These are phyloP conservation scores for Mormyrus iriodes DNA, from an alignment of 2,113 vertebrate genomes.

Conservation along the genomic window DNA sequence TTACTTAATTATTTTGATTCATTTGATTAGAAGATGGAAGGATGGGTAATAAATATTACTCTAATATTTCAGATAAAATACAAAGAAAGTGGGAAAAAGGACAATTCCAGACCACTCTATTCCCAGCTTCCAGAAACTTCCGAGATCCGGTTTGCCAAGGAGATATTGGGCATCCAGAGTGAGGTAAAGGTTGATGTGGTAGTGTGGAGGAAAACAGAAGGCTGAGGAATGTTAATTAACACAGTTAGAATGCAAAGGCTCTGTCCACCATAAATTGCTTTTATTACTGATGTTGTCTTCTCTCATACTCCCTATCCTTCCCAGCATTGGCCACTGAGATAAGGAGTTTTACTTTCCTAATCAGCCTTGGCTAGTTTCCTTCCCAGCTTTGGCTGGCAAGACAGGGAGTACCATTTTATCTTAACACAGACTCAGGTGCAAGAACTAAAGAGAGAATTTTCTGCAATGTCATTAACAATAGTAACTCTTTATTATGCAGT, in stretches of 20 bases:
- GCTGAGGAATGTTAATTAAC: neutral
- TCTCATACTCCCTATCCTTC: neutral
- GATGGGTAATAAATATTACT: neutral
- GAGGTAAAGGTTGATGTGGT: constrained; percentile 54
- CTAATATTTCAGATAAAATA: constrained; percentile 45
- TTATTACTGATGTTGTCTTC: neutral
- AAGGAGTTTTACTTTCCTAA: too few species aligned
- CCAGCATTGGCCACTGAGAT: neutral
- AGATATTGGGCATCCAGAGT: constrained; percentile 49
- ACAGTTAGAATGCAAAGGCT: neutral
- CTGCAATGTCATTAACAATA: neutral
- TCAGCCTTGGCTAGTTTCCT: too few species aligned
- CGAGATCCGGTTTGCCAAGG: constrained; percentile 51
- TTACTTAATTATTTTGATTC: neutral
- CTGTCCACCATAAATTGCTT: neutral
- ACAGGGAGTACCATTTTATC: too few species aligned
- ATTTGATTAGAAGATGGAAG: neutral
- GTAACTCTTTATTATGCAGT: neutral
- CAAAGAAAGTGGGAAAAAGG: constrained; percentile 30
- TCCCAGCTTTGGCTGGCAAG: too few species aligned
- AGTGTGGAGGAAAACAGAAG: neutral
- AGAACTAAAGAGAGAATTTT: neutral
- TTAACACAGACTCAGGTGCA: neutral
- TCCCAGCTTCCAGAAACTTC: constrained; percentile 48
- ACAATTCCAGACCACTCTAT: constrained; percentile 47